These are phyloP conservation scores for Phocoena phocoena DNA, from an alignment of 2,113 vertebrate species.

Conservation along the genomic window DNA sequence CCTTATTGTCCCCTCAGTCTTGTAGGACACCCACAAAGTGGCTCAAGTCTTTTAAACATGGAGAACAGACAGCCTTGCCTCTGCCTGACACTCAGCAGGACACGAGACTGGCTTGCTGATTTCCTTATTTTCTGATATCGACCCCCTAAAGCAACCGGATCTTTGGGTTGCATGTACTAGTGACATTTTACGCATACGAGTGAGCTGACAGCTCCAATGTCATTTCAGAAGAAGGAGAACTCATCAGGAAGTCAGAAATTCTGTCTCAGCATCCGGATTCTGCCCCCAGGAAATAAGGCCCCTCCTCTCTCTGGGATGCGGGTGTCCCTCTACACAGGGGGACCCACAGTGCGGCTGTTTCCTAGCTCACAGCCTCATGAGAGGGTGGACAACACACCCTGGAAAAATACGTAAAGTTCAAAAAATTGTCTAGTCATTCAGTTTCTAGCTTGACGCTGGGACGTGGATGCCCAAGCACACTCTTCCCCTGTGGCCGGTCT, in stretches of 20 bases:
- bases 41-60: not conserved
- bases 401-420: not conserved
- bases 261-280: not conserved
- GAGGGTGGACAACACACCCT: accelerated
- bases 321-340: not conserved
- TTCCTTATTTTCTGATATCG: not conserved
- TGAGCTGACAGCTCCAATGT: too few species aligned
- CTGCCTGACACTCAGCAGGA: not conserved
- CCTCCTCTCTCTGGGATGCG: not conserved
- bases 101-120: accelerated
- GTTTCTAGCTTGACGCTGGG: not conserved
- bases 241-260: not conserved
- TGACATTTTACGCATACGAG: too few species aligned
- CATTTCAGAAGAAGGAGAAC: not conserved
- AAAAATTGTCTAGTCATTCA: not conserved
- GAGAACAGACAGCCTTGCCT: not conserved
- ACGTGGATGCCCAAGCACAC: accelerated
- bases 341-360: not conserved
- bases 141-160: too few species aligned
- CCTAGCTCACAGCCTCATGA: not conserved
- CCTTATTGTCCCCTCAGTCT: not conserved
- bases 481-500: not conserved
- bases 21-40: not conserved
- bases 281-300: not conserved
- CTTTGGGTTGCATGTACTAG: too few species aligned